A percentile compares a stretch with the other conserved stretches of the same genome.
Conservation (phyloP, 2,888 invertebrate species). For the Fragum fragum region DNA sequence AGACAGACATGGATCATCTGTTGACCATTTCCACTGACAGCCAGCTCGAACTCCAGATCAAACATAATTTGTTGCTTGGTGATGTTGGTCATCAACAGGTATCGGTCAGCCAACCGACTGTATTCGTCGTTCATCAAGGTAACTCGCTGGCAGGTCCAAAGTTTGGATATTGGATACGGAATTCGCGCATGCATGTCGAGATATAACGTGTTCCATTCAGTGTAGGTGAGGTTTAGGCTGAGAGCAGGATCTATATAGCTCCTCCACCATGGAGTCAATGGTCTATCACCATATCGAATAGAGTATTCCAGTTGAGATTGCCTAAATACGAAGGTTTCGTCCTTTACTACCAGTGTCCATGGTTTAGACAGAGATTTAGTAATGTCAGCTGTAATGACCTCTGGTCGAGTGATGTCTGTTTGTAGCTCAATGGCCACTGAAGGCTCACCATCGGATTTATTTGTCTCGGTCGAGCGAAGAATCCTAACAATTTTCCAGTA, state of each 20-base stretch:
- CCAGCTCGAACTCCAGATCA: not conserved
- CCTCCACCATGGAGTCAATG: not conserved
- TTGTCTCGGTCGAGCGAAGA: not conserved
- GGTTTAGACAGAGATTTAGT: not conserved
- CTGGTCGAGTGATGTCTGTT: constrained; percentile 2
- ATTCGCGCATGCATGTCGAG: not conserved
- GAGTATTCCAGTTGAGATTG: not conserved
- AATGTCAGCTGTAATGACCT: not conserved
- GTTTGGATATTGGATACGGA: not conserved
- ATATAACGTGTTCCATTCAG: not conserved
- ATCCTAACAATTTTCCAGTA: not conserved
- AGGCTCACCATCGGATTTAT: not conserved
- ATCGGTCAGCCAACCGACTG: not conserved
- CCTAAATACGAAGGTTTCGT: not conserved
- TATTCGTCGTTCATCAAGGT: not conserved
- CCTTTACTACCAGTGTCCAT: not conserved
- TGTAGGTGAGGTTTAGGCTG: not conserved
- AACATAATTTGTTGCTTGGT: not conserved
- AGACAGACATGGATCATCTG: not conserved
- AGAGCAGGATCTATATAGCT: not conserved
- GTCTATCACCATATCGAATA: not conserved
- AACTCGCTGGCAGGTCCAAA: constrained; percentile 1
- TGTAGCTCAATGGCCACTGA: not conserved
- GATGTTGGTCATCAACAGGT: not conserved
- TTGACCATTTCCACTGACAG: not conserved